phyloP scores from a whole-genome alignment of 2,113 vertebrate species.

The Mormyrus lacerda region DNA sequence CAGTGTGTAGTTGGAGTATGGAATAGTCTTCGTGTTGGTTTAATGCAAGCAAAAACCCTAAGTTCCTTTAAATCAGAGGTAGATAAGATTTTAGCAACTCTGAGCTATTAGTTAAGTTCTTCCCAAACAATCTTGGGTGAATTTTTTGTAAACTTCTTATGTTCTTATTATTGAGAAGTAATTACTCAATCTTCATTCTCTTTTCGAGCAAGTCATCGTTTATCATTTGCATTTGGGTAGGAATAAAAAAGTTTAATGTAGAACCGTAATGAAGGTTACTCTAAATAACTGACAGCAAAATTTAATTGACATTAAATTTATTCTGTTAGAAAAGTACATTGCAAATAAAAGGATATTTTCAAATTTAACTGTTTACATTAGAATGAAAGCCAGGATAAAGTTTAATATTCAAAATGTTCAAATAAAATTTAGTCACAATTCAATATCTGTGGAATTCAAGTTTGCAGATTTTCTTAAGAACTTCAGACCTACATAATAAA shows the following conservation, averaged over 20 bases:
- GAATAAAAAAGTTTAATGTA: not conserved
- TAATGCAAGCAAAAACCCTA: too few species aligned
- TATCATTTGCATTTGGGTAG: not conserved
- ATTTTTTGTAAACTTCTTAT: too few species aligned
- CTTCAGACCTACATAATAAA: not conserved
- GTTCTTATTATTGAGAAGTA: not conserved
- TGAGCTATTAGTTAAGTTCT: too few species aligned
- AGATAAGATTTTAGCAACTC: too few species aligned
- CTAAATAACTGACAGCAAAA: not conserved
- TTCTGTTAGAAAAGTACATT: not conserved
- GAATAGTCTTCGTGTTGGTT: too few species aligned
- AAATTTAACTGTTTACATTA: not conserved
- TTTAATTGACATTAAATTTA: not conserved
- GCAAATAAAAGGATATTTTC: not conserved
- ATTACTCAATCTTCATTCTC: not conserved
- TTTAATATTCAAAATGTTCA: not conserved
- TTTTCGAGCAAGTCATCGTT: not conserved
- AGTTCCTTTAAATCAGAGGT: too few species aligned
- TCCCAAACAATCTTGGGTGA: too few species aligned
- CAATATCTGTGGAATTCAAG: not conserved
- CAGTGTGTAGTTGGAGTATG: too few species aligned
- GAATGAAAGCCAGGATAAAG: not conserved
- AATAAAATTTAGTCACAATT: not conserved
- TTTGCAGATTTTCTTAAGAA: not conserved
- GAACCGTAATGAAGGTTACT: not conserved